Percentiles rank a stretch among this genome's conserved stretches.
phyloP scores from a whole-genome alignment of 1,140 invertebrate species.

The Leptinotarsa undecemlineata region DNA sequence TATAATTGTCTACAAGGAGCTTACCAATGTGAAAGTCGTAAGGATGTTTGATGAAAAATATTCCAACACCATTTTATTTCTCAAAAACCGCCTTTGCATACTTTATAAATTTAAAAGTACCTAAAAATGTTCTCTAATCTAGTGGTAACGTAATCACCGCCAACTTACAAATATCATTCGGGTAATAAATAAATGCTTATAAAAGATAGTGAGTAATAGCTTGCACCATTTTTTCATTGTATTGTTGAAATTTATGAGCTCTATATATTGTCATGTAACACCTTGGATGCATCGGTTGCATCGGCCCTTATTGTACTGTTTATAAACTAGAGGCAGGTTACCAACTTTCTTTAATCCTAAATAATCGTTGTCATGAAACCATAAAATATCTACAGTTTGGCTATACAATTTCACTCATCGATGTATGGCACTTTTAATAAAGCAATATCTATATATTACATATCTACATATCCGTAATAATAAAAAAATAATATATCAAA shows the following conservation, averaged over 20 bases:
- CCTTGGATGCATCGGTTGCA: constrained; percentile 46
- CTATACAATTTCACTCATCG: constrained; percentile 33
- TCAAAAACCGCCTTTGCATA: background rate
- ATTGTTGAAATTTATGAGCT: constrained; percentile 54
- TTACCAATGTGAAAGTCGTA: too few species aligned
- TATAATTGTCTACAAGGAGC: background rate
- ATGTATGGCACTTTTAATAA: constrained; percentile 46
- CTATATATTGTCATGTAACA: constrained; percentile 55
- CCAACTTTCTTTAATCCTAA: constrained; percentile 26
- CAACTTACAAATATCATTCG: constrained; percentile 38
- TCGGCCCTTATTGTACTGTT: constrained; percentile 52
- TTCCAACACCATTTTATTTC: background rate
- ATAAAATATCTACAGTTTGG: constrained; percentile 37
- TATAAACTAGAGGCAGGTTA: constrained; percentile 47
- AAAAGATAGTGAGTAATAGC: constrained; percentile 51
- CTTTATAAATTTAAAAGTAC: constrained; percentile 39
- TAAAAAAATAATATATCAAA: constrained; percentile 45
- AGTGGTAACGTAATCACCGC: constrained; percentile 51
- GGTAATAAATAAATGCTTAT: constrained; percentile 51
- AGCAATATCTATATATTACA: constrained; percentile 43
- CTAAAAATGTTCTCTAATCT: constrained; percentile 42
- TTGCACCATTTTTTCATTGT: constrained; percentile 57
- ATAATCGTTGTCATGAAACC: constrained; percentile 50
- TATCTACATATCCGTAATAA: constrained; percentile 42
- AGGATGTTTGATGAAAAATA: background rate